Evolutionary conservation across 2,113 vertebrate genomes (phyloP).

Genomic region (Rhinoderma darwinii): DNA sequence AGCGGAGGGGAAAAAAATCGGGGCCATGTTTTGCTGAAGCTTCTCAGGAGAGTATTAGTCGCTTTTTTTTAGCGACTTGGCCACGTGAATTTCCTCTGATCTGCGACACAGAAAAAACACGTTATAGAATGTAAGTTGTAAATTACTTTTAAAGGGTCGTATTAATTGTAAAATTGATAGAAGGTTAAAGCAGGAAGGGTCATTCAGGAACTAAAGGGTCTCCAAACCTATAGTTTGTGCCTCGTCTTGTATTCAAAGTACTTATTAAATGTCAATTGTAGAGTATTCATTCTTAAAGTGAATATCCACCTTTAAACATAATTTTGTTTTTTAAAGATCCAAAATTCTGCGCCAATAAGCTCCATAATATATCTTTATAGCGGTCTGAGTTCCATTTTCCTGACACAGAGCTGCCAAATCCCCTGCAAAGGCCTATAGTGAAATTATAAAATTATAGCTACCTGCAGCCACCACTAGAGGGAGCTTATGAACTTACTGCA

Average conservation of each 20-base stretch:
- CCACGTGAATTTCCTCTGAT: background rate
- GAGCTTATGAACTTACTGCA: too few relatives aligned
- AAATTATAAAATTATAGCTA: too few relatives aligned
- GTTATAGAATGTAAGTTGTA: background rate
- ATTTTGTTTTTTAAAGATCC: too few relatives aligned
- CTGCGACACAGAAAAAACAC: background rate
- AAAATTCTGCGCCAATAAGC: too few relatives aligned
- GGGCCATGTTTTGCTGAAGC: conserved; percentile 78
- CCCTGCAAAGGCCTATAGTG: too few relatives aligned
- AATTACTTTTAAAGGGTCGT: background rate
- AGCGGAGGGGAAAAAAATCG: conserved; percentile 67
- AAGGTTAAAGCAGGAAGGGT: background rate
- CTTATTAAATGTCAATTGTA: background rate
- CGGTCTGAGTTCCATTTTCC: too few relatives aligned
- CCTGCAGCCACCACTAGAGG: too few relatives aligned
- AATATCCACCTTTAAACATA: too few relatives aligned
- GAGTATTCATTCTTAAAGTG: too few relatives aligned
- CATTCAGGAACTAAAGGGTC: background rate
- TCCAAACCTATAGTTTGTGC: background rate
- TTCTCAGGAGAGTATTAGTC: conserved; percentile 92
- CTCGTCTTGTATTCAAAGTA: too few relatives aligned
- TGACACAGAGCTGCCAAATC: too few relatives aligned
- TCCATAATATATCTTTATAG: too few relatives aligned
- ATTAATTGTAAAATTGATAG: background rate
- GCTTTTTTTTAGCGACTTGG: conserved; percentile 72